Conservation (phyloP, 2,113 vertebrate genomes). For the Anthoscopus minutus region DNA sequence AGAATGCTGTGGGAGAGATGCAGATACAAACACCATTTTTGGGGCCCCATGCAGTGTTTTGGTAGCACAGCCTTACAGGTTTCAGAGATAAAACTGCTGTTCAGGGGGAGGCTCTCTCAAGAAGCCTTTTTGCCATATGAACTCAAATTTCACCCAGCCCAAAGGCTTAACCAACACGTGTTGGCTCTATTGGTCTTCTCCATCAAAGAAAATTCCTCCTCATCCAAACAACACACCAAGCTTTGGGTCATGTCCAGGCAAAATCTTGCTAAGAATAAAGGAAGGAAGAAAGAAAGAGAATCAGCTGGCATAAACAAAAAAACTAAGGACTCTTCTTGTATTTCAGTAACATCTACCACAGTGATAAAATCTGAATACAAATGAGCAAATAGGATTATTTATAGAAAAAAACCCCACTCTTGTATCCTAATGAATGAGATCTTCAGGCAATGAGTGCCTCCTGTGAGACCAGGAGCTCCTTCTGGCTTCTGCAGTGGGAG, state of each 20-base stretch:
- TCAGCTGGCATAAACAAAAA: neutral
- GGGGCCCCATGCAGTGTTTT: conserved; percentile 37
- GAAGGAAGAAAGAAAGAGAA: neutral
- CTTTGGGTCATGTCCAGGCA: neutral
- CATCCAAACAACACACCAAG: neutral
- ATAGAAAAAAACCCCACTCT: neutral
- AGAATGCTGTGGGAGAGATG: conserved; percentile 15
- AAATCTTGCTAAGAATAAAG: neutral
- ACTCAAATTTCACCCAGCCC: neutral
- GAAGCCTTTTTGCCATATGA: neutral
- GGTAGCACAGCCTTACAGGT: neutral
- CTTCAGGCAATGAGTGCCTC: neutral
- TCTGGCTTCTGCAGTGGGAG: neutral
- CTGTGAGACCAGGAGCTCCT: neutral
- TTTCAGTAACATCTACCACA: neutral
- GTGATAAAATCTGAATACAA: conserved; percentile 17
- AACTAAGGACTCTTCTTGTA: neutral
- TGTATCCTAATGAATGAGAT: neutral
- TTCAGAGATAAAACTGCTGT: neutral
- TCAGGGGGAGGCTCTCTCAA: neutral
- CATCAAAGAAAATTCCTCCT: neutral
- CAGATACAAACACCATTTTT: conserved; percentile 20
- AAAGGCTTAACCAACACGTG: neutral
- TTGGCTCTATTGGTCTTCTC: neutral
- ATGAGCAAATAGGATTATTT: neutral